These are phyloP conservation scores for Scaptomyza pallida DNA, from an alignment of 1,140 invertebrate species.

Conservation along the genomic window DNA sequence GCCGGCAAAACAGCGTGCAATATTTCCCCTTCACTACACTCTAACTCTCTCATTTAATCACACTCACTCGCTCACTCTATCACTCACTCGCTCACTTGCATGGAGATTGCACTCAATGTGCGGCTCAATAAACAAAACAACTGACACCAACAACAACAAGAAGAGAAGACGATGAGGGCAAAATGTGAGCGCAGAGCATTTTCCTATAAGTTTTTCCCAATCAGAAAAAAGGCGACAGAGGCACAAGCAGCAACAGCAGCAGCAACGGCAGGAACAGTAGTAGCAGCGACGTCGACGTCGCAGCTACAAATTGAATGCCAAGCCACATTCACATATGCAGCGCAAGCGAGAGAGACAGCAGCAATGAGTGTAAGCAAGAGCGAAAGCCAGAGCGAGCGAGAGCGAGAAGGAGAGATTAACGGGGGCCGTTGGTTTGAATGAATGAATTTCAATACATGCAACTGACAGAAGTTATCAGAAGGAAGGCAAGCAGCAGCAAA, in stretches of 20 bases:
- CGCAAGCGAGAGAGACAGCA: conserved; percentile 28
- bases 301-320: conserved; percentile 53
- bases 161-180: conserved; percentile 7
- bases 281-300: conserved; percentile 16
- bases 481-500: conserved; percentile 27
- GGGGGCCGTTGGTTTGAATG: conserved; percentile 62
- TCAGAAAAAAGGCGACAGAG: conserved; percentile 65
- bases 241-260: conserved; percentile 14
- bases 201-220: conserved; percentile 77
- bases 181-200: conserved; percentile 41
- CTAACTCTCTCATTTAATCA: background rate
- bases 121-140: conserved; percentile 62
- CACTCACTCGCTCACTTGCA: conserved; percentile 19
- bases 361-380: conserved; percentile 23
- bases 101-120: conserved; percentile 61
- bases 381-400: conserved; percentile 37
- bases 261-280: conserved; percentile 5
- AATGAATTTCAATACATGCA: conserved; percentile 83
- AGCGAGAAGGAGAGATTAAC: conserved; percentile 32
- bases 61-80: background rate
- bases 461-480: conserved; percentile 72
- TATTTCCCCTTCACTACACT: too few relatives aligned
- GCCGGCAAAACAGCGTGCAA: conserved; percentile 22
- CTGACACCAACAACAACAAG: background rate
- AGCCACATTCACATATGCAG: conserved; percentile 46